phyloP scores from a whole-genome alignment of 2,797 vertebrate species.

The Intellagama lesueurii region DNA sequence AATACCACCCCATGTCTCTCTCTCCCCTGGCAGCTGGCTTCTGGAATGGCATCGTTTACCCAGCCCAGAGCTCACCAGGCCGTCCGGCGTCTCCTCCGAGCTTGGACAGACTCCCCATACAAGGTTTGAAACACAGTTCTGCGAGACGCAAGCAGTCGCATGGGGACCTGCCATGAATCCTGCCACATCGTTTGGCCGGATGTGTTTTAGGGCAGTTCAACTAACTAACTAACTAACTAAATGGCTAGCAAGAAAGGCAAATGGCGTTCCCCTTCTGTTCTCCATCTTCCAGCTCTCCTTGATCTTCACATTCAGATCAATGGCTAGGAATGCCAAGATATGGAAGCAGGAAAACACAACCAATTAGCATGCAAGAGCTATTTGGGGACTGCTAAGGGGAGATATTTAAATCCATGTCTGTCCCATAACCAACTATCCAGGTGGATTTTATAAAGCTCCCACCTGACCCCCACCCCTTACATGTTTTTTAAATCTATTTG shows the following conservation, averaged over 20 bases:
- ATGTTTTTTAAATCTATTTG: too few relatives aligned
- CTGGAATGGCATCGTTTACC: not conserved
- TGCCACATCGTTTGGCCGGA: not conserved
- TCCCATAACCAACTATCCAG: too few relatives aligned
- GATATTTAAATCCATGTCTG: too few relatives aligned
- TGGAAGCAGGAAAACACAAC: not conserved
- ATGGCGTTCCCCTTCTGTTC: not conserved
- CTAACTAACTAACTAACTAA: too few relatives aligned
- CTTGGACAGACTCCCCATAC: not conserved
- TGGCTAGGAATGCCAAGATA: not conserved
- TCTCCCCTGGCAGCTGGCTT: too few relatives aligned
- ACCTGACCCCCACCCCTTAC: too few relatives aligned
- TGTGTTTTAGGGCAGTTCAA: too few relatives aligned
- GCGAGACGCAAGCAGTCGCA: not conserved
- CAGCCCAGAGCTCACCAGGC: too few relatives aligned
- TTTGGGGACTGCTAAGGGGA: too few relatives aligned
- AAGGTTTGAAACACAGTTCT: not conserved
- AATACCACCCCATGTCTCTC: not conserved
- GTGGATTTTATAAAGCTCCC: too few relatives aligned
- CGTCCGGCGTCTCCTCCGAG: too few relatives aligned
- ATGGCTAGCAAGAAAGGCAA: not conserved
- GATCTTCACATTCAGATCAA: not conserved
- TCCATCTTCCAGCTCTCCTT: not conserved
- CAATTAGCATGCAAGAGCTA: not conserved
- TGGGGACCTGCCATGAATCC: fast-evolving